phyloP scores from a whole-genome alignment of 2,113 vertebrate genomes.

The Planiliza haematocheilus region DNA sequence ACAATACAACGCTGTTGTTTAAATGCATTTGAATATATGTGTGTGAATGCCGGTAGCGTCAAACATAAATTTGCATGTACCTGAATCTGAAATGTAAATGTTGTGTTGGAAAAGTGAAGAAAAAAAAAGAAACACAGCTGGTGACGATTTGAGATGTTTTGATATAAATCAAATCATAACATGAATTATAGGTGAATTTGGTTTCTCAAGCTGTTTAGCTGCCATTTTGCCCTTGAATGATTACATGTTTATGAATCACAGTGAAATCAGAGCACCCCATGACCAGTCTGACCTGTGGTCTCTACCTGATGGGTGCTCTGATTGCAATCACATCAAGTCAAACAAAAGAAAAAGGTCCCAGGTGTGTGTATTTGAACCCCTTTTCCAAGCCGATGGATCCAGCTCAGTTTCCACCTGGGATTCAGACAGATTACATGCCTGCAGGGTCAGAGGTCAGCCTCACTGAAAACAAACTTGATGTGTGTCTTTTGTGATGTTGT shows the following conservation, averaged over 20 bases:
- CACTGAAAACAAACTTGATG: not conserved
- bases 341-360: slow-evolving; percentile 5
- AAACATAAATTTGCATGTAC: not conserved
- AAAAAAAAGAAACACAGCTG: no score
- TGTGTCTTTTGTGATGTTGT: not conserved
- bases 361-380: slow-evolving; percentile 36
- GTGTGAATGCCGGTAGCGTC: slow-evolving; percentile 3
- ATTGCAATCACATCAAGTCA: slow-evolving; percentile 15
- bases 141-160: no score
- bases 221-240: not conserved
- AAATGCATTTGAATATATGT: not conserved
- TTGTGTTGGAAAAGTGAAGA: not conserved
- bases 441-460: slow-evolving; percentile 53
- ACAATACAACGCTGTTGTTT: not conserved
- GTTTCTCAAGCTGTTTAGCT: not conserved
- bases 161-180: not conserved
- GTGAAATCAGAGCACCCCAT: slow-evolving; percentile 3
- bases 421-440: slow-evolving; percentile 36
- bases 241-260: not conserved
- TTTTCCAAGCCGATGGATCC: slow-evolving; percentile 31
- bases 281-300: slow-evolving; percentile 19
- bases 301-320: slow-evolving; percentile 22
- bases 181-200: not conserved
- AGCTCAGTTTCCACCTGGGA: slow-evolving; percentile 32
- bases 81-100: not conserved